Evolutionary conservation across 2,888 invertebrate genomes (phyloP).

Genomic region (Chrysolina americana): DNA sequence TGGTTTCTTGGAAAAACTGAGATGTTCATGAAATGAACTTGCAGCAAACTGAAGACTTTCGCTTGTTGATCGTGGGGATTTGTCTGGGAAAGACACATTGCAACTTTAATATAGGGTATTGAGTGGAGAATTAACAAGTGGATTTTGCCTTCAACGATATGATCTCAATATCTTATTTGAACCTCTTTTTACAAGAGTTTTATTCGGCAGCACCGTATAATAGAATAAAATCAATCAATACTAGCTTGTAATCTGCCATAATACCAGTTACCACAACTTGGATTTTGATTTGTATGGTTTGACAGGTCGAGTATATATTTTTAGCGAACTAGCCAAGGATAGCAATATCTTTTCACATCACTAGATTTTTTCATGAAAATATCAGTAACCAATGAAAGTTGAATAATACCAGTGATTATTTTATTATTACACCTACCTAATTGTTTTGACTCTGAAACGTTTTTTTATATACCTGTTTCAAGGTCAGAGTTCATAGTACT

Average conservation of each 20-base stretch:
- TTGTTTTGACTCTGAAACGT: not conserved
- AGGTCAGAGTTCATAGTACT: not conserved
- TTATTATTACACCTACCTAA: not conserved
- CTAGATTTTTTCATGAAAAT: not conserved
- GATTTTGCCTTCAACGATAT: not conserved
- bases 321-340: not conserved
- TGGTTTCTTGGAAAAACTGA: not conserved
- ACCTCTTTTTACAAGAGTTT: not conserved
- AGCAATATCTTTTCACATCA: slow-evolving; percentile 5
- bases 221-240: not conserved
- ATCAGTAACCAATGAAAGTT: not conserved
- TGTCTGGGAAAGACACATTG: not conserved
- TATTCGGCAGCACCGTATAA: not conserved
- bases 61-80: too few species aligned
- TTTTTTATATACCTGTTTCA: not conserved
- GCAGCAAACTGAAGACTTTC: too few species aligned
- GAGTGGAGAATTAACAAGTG: not conserved
- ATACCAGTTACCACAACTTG: slow-evolving; percentile 7
- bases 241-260: slow-evolving; percentile 15
- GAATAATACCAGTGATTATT: not conserved
- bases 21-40: not conserved
- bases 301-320: not conserved
- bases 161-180: slow-evolving; percentile 11
- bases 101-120: not conserved
- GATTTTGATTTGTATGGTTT: not conserved